Percentiles rank a stretch among this genome's conserved stretches.
Evolutionary conservation across 2,797 vertebrate genomes (phyloP).

Genomic region (Thaleichthys pacificus): DNA sequence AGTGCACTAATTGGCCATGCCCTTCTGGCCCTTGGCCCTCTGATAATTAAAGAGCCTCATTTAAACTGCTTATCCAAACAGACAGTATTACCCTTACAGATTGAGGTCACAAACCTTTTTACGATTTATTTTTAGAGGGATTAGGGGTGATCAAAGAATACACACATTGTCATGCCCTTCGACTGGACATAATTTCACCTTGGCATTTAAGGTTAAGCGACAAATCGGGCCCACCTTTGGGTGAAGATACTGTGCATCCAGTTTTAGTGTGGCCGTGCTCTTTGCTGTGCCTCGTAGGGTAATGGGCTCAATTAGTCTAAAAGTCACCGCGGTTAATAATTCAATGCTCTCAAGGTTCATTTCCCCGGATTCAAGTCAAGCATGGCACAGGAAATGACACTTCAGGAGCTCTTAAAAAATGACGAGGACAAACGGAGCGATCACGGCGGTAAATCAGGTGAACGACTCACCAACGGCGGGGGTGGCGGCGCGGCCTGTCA

Average conservation of each 20-base stretch:
- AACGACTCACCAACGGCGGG: slow-evolving; percentile 32
- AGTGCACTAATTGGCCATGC: slow-evolving; percentile 56
- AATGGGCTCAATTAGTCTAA: slow-evolving; percentile 73
- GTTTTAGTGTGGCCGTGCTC: slow-evolving; percentile 33
- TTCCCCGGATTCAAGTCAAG: slow-evolving; percentile 69
- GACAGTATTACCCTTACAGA: slow-evolving; percentile 61
- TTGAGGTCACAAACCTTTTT: slow-evolving; percentile 58
- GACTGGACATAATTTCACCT: slow-evolving; percentile 55
- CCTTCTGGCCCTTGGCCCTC: slow-evolving; percentile 49
- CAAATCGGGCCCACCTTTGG: slow-evolving; percentile 50
- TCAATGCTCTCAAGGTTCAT: slow-evolving; percentile 72
- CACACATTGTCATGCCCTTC: slow-evolving; percentile 28
- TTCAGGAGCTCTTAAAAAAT: slow-evolving; percentile 72
- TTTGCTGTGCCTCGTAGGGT: slow-evolving; percentile 40
- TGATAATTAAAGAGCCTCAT: slow-evolving; percentile 67
- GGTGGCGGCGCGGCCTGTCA: slow-evolving; percentile 41
- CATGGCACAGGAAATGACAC: slow-evolving; percentile 73
- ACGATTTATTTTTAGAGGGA: slow-evolving; percentile 52
- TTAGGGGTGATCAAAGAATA: no score
- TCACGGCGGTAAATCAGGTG: slow-evolving; percentile 66
- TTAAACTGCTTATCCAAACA: slow-evolving; percentile 67
- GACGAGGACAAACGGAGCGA: slow-evolving; percentile 64
- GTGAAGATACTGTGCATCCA: slow-evolving; percentile 29
- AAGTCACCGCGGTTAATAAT: slow-evolving; percentile 70
- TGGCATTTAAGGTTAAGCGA: slow-evolving; percentile 73